These are phyloP conservation scores for Steinernema carpocapsae DNA, from an alignment of 2,888 invertebrate species.

Conservation along the genomic window DNA sequence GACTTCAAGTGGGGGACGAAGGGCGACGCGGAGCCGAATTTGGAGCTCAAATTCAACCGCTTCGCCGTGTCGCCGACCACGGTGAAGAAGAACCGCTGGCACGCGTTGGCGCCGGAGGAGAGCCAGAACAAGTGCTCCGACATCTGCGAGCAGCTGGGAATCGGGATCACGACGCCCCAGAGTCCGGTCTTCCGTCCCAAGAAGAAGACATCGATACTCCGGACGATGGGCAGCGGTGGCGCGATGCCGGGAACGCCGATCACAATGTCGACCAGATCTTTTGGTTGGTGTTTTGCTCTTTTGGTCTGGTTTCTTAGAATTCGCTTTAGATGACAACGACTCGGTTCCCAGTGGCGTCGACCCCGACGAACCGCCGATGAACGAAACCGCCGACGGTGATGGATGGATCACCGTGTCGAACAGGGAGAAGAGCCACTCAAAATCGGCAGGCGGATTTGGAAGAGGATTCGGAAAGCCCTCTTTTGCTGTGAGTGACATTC, in stretches of 20 bases:
- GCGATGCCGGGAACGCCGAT: background rate
- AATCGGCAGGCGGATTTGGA: background rate
- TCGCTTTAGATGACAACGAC: background rate
- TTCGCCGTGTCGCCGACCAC: background rate
- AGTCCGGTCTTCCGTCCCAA: background rate
- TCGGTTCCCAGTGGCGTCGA: background rate
- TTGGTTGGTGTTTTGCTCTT: background rate
- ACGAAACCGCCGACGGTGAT: conserved; percentile 4
- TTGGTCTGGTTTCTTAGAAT: background rate
- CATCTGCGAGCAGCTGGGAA: conserved; percentile 28
- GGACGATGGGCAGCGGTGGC: background rate
- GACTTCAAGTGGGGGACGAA: conserved; percentile 23
- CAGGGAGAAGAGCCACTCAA: conserved; percentile 9
- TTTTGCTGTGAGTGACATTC: background rate
- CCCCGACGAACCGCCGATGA: background rate
- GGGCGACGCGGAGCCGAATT: background rate
- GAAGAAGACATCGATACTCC: background rate
- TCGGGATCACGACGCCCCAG: background rate
- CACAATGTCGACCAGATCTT: background rate
- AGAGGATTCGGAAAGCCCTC: conserved; percentile 8
- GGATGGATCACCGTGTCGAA: conserved; percentile 23
- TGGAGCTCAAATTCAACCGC: background rate
- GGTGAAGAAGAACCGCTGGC: conserved; percentile 25
- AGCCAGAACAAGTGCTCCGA: conserved; percentile 8
- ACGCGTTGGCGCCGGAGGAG: conserved; percentile 21